Percentiles rank a stretch among this genome's conserved stretches.
These are phyloP conservation scores for Montipora capricornis DNA, from an alignment of 64 coral and sea anemone species.

Conservation along the genomic window DNA sequence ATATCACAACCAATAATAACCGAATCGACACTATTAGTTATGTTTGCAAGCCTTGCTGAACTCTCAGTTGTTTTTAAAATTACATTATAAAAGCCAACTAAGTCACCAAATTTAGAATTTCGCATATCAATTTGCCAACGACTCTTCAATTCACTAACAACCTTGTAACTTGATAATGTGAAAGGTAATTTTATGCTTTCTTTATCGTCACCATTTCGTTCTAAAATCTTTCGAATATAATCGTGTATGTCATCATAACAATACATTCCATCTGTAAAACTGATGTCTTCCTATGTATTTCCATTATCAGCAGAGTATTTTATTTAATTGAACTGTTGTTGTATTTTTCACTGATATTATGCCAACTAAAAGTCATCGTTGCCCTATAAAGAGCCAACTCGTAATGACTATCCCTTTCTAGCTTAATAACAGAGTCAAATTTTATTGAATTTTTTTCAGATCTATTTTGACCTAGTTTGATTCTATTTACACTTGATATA, in stretches of 20 bases:
- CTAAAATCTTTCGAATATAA: constrained; percentile 23
- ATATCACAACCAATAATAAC: constrained; percentile 1
- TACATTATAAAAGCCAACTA: constrained; percentile 39
- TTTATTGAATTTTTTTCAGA: constrained; percentile 41
- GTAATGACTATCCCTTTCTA: neutral
- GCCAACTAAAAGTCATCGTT: constrained; percentile 30
- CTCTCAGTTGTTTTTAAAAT: neutral
- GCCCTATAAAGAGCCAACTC: neutral
- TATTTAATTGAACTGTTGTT: neutral
- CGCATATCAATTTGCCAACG: constrained; percentile 12
- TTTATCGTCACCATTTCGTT: neutral
- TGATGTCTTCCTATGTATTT: neutral
- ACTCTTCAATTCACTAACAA: no score
- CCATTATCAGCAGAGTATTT: neutral
- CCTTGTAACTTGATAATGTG: no score
- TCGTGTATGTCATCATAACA: constrained; percentile 18
- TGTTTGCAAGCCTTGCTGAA: neutral
- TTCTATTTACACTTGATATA: neutral
- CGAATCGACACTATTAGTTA: constrained; percentile 42
- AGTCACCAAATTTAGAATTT: neutral
- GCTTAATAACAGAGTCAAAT: neutral
- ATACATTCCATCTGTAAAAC: constrained; percentile 3
- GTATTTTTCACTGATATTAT: constrained; percentile 20
- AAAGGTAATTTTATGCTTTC: constrained; percentile 29
- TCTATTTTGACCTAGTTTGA: neutral